A percentile compares a stretch with the other conserved stretches of the same genome.
These are phyloP conservation scores for Danio kyathit DNA, from an alignment of 2,797 vertebrate genomes.

Conservation along the genomic window DNA sequence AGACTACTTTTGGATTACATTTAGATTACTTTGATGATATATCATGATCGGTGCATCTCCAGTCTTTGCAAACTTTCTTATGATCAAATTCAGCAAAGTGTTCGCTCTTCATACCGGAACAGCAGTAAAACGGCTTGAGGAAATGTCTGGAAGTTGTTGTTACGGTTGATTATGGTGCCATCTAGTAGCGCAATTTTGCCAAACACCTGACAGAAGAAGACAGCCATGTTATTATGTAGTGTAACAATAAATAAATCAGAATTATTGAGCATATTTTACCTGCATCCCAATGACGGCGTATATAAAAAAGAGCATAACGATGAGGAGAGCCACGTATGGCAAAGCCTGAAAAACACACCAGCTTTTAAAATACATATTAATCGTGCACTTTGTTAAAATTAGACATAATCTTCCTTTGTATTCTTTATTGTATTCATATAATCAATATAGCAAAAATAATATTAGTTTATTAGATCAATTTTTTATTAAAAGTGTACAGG, in stretches of 20 bases:
- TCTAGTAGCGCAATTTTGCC: conserved; percentile 94
- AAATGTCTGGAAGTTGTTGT: conserved; percentile 97
- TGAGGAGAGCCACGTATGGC: conserved; percentile 87
- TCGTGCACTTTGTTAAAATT: too few species aligned
- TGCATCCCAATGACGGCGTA: conserved; percentile 97
- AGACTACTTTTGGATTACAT: too few species aligned
- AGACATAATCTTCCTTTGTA: too few species aligned
- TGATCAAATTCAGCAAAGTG: background rate
- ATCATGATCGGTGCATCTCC: too few species aligned
- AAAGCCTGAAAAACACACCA: conserved; percentile 82
- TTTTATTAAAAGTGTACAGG: too few species aligned
- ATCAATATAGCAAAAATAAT: too few species aligned
- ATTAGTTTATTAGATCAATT: too few species aligned
- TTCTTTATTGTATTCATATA: too few species aligned
- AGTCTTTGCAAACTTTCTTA: background rate
- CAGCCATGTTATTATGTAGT: background rate
- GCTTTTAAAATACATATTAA: too few species aligned
- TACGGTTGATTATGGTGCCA: conserved; percentile 89
- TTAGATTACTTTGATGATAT: too few species aligned
- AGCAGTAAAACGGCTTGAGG: conserved; percentile 91
- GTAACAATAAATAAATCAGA: too few species aligned
- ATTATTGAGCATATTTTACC: conserved; percentile 69
- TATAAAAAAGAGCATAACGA: conserved; percentile 95
- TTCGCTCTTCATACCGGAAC: conserved; percentile 81
- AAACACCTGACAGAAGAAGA: conserved; percentile 79